A percentile compares a stretch with the other conserved stretches of the same genome.
Evolutionary conservation across 2,888 invertebrate genomes (phyloP).

Genomic region (Norana najaformis): DNA sequence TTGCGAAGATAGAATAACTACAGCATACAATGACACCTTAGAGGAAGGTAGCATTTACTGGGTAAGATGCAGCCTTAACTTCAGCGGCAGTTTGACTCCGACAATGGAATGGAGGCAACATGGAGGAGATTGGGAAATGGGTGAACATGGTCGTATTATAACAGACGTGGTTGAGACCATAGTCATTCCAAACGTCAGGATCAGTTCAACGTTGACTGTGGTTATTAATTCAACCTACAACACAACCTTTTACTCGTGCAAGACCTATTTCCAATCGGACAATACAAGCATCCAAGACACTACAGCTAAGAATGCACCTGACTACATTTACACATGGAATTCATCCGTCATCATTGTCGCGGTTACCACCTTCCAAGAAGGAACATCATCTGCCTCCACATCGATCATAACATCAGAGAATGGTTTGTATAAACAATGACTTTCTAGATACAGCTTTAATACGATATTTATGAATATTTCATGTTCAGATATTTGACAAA

Average conservation of each 20-base stretch:
- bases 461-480: neutral
- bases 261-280: neutral
- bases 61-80: neutral
- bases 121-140: neutral
- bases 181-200: neutral
- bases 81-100: neutral
- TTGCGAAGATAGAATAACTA: neutral
- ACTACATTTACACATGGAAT: neutral
- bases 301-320: neutral
- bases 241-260: neutral
- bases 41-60: neutral
- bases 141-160: neutral
- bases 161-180: neutral
- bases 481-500: no score
- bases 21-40: neutral
- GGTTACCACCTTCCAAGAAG: neutral
- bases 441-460: neutral
- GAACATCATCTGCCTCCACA: neutral
- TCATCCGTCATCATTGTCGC: neutral
- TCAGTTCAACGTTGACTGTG: conserved; percentile 5
- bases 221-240: neutral
- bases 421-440: neutral
- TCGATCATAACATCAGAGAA: neutral
- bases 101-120: conserved; percentile 13
- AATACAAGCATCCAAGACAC: neutral